These are phyloP conservation scores for Sebastes nivosus DNA, from an alignment of 2,797 vertebrate genomes.

Conservation along the genomic window DNA sequence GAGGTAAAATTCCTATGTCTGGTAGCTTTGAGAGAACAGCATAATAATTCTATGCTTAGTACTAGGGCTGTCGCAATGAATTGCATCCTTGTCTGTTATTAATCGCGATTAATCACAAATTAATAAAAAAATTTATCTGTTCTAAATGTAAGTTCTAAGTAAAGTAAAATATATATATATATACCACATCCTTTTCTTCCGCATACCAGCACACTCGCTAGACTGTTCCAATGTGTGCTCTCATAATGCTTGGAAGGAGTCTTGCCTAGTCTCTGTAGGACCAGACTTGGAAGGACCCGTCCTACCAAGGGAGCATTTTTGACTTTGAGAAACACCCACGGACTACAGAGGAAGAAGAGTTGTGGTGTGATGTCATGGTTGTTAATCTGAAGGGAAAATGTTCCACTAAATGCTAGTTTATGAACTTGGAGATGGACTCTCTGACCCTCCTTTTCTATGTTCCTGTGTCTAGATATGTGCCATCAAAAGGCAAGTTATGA, in stretches of 20 bases:
- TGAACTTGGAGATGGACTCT: neutral
- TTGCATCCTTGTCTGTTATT: too few species aligned
- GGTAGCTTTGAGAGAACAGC: too few species aligned
- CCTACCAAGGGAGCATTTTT: neutral
- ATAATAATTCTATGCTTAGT: too few species aligned
- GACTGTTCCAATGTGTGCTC: neutral
- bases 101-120: too few species aligned
- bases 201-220: neutral
- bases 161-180: too few species aligned
- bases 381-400: neutral
- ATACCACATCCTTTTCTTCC: too few species aligned
- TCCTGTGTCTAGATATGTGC: neutral
- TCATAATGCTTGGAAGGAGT: neutral
- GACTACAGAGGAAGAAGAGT: conserved; percentile 8
- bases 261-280: neutral
- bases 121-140: too few species aligned
- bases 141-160: too few species aligned
- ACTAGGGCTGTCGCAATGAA: too few species aligned
- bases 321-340: neutral
- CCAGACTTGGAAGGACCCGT: neutral
- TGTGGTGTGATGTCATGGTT: neutral
- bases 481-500: conserved; percentile 3
- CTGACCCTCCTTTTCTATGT: neutral
- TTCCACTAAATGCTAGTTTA: neutral
- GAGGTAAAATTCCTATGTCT: too few species aligned